Base-by-base conservation (phyloP, 2,113 vertebrate genomes). In the Globicephala melas region DNA sequence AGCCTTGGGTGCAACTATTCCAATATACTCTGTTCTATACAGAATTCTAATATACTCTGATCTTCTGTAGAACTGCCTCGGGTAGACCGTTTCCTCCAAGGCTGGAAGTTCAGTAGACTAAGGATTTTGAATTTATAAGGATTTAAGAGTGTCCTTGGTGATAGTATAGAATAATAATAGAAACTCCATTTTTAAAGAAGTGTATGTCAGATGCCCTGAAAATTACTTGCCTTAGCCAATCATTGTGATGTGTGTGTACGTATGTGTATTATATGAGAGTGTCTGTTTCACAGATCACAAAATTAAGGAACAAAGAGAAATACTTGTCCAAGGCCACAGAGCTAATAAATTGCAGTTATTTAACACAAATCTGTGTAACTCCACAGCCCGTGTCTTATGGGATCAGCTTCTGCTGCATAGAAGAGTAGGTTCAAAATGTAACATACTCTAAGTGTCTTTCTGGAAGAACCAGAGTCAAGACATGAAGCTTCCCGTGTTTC, bases 391-490 rank as follows among this genome's bases (percentile, higher is more conserved):
- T 68, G 28, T 68, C 76, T 91, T 55, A 62, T 15, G 25, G 55
- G 23, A 73, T 50, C 41, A 23, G 6, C 50, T 92, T 81, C 60
- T 92, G 8, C 21, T 28, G 13, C 71, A 33, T 26, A 9, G 12
- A 20, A 41, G 71, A 55, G 47, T 11, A 83, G 62, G 38, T 88
- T 88, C 47, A 63, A 67, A 82, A 77, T 55, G 73, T 92, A 86
- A 68, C 63, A n/a, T 31, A 65, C 36, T 90, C 87, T 93, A 25
- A 77, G 74, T 14, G 44, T 80, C 74, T 94, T 95, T 91, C 79
- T 90, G 76, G 93, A 95, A 89, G 74, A 90, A 88, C n/a, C 36
- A 70, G 85, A 88, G 53, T 68, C 21, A 93, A 79, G 77, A 50
- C 31, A 15, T 28, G 41, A 73, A 73, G 33, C 23, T 58, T 79